Evolutionary conservation across 1,140 invertebrate species (phyloP), one percentile per base, ranked within the genome.

Genomic region (Drosophila ercepeae): DNA sequence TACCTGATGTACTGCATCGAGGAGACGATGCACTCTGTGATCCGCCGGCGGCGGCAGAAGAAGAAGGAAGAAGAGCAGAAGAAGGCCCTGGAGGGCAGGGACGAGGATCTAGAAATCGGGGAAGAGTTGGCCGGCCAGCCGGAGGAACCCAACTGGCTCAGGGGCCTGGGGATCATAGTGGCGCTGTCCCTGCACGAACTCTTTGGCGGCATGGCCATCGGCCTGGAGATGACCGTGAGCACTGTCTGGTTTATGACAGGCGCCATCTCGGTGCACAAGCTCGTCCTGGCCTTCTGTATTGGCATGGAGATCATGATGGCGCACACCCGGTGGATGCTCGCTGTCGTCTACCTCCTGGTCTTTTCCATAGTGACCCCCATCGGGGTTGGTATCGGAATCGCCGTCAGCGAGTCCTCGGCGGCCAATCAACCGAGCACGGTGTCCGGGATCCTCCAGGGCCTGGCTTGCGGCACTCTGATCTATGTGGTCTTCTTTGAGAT

Each of bases 401-500:
- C 94, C 0, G 89, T 95, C 4, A 93, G 94, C n/a, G 75, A 84
- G 32, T 92, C 93, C 9, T 93, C 94, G 1, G 92, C 92, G 11
- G 93, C 92, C 0, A 92, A 93, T 3, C 92, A 93, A 3, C 93
- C 94, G 2, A 94, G 93, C 59, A 92, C 95, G 14, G 92, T 93
- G 2, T 93, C 94, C 0, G 93, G 94, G 1, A 93, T 84, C 6
- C 27, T 84, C 13, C 79, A 84, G 54, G 72, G 79, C 5, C 67
- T 84, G 8, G 79, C 79, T 19, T 86, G 79, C n/a, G 96, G 97
- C 11, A 97, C 97, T 0, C 92, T 98, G 1, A 93, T 97, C 0
- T 97, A 97, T 89, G 96, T 98, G 34, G 96, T 97, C n/a, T 97
- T 97, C 93, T 97, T 97, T 89, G 97, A 97, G 91, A 96, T 98